phyloP scores from a whole-genome alignment of 2,888 invertebrate genomes.

The Eilema griseolum region DNA sequence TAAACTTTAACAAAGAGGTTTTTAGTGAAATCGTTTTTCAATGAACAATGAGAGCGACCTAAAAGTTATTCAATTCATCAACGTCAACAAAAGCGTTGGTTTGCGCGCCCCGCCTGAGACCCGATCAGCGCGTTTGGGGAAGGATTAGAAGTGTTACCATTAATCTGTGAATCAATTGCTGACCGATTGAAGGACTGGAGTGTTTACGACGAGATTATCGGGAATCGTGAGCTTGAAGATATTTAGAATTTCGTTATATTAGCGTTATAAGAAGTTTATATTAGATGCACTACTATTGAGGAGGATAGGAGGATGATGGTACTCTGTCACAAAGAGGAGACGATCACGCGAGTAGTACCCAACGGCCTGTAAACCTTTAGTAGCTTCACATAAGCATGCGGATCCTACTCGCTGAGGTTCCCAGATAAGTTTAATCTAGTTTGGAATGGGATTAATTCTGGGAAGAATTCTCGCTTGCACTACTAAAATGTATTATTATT shows the following conservation, averaged over 20 bases:
- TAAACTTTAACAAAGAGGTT: constrained; percentile 4
- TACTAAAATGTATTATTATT: background rate
- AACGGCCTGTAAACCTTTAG: background rate
- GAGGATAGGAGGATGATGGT: background rate
- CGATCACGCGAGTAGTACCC: background rate
- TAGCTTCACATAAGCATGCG: background rate
- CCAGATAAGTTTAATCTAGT: background rate
- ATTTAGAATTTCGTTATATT: background rate
- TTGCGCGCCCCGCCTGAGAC: background rate
- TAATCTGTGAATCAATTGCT: background rate
- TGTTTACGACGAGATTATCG: background rate
- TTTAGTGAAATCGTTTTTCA: background rate
- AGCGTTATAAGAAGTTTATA: background rate
- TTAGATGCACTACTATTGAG: background rate
- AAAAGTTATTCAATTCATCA: constrained; percentile 1
- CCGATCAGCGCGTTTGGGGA: background rate
- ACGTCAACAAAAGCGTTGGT: background rate
- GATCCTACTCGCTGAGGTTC: background rate
- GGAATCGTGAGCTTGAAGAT: background rate
- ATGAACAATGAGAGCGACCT: background rate
- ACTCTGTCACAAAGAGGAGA: background rate
- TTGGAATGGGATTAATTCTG: background rate
- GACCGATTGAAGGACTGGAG: background rate
- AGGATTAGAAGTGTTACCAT: background rate
- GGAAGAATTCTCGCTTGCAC: background rate